These are phyloP conservation scores for Plagiodera versicolora DNA, from an alignment of 2,888 invertebrate species.

Conservation along the genomic window DNA sequence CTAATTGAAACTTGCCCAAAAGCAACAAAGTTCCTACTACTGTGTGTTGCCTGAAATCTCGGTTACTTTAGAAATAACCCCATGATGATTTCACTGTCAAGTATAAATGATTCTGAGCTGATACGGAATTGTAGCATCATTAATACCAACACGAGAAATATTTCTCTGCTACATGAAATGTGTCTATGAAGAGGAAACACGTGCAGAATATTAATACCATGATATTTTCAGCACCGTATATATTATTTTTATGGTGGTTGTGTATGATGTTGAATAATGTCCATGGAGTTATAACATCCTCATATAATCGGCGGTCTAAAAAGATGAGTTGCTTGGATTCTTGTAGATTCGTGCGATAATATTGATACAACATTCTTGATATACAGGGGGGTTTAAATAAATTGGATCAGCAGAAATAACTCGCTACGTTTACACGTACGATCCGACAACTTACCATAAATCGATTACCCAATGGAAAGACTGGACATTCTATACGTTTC, in stretches of 20 bases:
- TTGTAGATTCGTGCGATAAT: too few species aligned
- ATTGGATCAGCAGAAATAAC: too few species aligned
- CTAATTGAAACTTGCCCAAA: too few species aligned
- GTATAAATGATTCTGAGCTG: background rate
- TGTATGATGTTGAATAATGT: constrained; percentile 10
- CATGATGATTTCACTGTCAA: too few species aligned
- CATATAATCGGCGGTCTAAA: background rate
- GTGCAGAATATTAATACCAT: constrained; percentile 13
- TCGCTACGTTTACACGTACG: constrained; percentile 5
- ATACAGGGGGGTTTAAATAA: too few species aligned
- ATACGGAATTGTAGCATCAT: background rate
- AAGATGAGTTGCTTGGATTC: background rate
- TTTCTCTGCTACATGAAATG: background rate
- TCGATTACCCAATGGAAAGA: constrained; percentile 3
- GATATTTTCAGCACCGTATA: constrained; percentile 9
- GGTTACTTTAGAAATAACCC: too few species aligned
- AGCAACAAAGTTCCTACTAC: too few species aligned
- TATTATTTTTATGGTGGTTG: background rate
- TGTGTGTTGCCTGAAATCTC: too few species aligned
- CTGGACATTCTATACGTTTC: constrained; percentile 1
- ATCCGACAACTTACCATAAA: background rate
- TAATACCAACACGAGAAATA: background rate
- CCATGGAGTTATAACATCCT: background rate
- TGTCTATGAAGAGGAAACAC: constrained; percentile 8
- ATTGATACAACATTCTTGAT: too few species aligned